These are phyloP conservation scores for Candoia aspera DNA, from an alignment of 2,113 vertebrate species.

Conservation along the genomic window DNA sequence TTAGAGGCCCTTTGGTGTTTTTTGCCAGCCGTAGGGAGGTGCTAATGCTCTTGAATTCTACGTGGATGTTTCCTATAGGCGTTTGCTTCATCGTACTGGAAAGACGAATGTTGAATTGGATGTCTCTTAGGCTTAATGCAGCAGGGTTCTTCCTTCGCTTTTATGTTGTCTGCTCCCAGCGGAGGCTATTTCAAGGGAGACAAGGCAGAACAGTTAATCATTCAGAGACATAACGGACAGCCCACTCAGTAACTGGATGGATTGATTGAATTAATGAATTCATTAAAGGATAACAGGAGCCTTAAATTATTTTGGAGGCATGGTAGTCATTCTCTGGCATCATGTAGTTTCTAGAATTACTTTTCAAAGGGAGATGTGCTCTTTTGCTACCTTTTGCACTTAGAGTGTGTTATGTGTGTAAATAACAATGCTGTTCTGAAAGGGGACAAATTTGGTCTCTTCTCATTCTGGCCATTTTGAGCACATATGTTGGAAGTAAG, in stretches of 20 bases:
- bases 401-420: slow-evolving; percentile 56
- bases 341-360: background rate
- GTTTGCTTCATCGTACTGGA: background rate
- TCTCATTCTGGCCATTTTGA: slow-evolving; percentile 76
- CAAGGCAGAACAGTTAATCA: background rate
- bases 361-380: slow-evolving; percentile 51
- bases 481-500: slow-evolving; percentile 79
- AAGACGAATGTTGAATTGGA: background rate
- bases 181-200: background rate
- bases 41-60: background rate
- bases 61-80: background rate
- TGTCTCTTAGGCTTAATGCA: background rate
- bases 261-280: background rate
- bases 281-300: background rate
- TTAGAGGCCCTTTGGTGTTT: background rate
- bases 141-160: background rate
- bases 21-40: too few relatives aligned
- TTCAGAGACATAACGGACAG: background rate
- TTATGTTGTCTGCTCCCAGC: background rate
- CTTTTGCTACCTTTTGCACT: slow-evolving; percentile 57
- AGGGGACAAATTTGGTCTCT: slow-evolving; percentile 73
- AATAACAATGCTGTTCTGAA: slow-evolving; percentile 60
- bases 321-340: background rate
- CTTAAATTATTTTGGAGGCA: background rate
- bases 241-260: background rate